Conservation (phyloP, 1,140 invertebrate genomes). For the Drosophila ambigua region DNA sequence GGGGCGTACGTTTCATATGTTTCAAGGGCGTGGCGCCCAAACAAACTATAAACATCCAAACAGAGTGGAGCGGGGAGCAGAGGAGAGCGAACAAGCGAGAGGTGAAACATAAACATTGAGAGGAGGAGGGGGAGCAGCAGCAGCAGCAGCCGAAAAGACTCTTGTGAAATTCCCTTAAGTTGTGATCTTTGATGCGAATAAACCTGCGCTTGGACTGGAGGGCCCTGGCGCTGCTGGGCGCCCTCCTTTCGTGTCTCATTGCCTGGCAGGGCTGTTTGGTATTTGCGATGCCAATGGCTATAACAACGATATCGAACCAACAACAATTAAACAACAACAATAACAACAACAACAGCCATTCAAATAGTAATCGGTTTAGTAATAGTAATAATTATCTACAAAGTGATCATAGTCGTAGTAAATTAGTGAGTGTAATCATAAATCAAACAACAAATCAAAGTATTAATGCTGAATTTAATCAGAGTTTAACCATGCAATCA, state of each 20-base stretch:
- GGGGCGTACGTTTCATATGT: conserved; percentile 67
- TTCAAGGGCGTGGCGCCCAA: conserved; percentile 63
- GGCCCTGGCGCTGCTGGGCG: conserved; percentile 84
- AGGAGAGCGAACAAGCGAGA: conserved; percentile 9
- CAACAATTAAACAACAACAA: conserved; percentile 27
- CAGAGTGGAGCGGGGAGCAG: conserved; percentile 22
- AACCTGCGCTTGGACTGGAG: conserved; percentile 83
- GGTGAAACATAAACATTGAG: conserved; percentile 21
- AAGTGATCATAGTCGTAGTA: conserved; percentile 78
- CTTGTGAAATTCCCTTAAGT: conserved; percentile 49
- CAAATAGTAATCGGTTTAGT: conserved; percentile 29
- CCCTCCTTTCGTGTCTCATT: conserved; percentile 81
- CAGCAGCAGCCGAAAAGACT: conserved; percentile 22
- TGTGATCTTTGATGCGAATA: conserved; percentile 83
- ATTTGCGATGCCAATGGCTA: conserved; percentile 70
- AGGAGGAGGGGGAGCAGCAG: not conserved
- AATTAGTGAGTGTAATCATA: conserved; percentile 63
- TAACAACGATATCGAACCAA: conserved; percentile 41
- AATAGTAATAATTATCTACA: conserved; percentile 72
- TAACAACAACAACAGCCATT: conserved; percentile 34
- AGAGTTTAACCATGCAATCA: conserved; percentile 41
- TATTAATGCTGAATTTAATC: conserved; percentile 80
- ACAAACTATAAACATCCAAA: conserved; percentile 35
- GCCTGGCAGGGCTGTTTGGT: conserved; percentile 67
- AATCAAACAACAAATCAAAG: conserved; percentile 64